phyloP scores from a whole-genome alignment of 64 coral and sea anemone species.

The Stichodactyla helianthus region DNA sequence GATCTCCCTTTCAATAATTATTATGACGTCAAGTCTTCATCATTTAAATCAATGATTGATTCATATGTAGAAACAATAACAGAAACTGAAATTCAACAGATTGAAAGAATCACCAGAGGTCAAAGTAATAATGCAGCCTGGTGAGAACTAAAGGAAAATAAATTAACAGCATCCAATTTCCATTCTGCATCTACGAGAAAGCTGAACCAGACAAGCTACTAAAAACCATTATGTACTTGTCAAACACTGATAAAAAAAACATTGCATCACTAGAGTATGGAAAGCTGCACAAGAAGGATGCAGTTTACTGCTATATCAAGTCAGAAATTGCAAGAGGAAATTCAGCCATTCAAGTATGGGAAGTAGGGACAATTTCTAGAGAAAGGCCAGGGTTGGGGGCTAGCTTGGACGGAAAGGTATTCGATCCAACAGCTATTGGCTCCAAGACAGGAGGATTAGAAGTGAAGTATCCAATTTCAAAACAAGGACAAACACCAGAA shows the following conservation, averaged over 20 bases:
- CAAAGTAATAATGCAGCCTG: conserved; percentile 40
- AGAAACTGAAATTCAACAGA: conserved; percentile 30
- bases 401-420: conserved; percentile 30
- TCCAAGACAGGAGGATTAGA: conserved; percentile 41
- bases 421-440: conserved; percentile 23
- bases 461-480: conserved; percentile 32
- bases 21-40: conserved; percentile 27
- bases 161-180: conserved; percentile 61
- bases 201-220: conserved; percentile 43
- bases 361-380: conserved; percentile 60
- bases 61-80: neutral
- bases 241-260: conserved; percentile 14
- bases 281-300: conserved; percentile 28
- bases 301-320: conserved; percentile 43
- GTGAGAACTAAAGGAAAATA: conserved; percentile 43
- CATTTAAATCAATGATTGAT: conserved; percentile 25
- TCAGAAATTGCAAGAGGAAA: conserved; percentile 22
- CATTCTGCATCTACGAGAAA: conserved; percentile 30
- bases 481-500: conserved; percentile 22
- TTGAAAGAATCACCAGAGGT: conserved; percentile 19
- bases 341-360: conserved; percentile 19
- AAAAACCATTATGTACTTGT: conserved; percentile 44
- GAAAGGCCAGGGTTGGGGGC: conserved; percentile 43
- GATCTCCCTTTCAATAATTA: conserved; percentile 40
- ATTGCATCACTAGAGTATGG: conserved; percentile 55